Evolutionary conservation across 2,797 vertebrate genomes (phyloP).

Genomic region (Halcyon badia): DNA sequence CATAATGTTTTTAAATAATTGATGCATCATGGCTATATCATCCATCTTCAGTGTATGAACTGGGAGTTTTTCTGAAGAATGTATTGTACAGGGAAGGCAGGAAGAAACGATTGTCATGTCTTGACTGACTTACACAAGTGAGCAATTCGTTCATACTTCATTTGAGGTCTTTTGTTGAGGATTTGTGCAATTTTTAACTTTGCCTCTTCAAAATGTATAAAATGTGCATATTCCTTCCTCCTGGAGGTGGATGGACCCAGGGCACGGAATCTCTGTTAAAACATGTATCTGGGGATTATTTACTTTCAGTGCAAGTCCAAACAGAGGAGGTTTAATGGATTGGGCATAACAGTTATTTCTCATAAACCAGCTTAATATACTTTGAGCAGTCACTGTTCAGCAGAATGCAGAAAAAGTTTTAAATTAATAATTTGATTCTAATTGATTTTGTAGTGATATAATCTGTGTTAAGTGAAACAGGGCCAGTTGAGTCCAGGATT

Average conservation of each 20-base stretch:
- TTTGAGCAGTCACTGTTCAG: not conserved
- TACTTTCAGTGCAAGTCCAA: conserved; percentile 20
- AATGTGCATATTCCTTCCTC: not conserved
- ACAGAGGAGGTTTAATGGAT: conserved; percentile 46
- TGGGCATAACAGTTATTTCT: conserved; percentile 20
- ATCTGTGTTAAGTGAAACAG: not conserved
- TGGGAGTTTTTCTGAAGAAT: not conserved
- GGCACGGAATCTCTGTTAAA: not conserved
- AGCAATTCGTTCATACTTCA: not conserved
- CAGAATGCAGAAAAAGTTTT: not conserved
- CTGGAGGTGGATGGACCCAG: not conserved
- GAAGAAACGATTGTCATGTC: not conserved
- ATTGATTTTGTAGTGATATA: not conserved
- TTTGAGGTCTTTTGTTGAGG: not conserved
- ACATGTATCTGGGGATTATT: conserved; percentile 61
- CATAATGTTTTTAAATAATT: conserved; percentile 56
- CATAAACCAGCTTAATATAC: conserved; percentile 14
- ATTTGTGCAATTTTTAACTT: not conserved
- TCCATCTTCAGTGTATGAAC: not conserved
- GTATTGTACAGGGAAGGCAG: not conserved
- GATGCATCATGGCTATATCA: not conserved
- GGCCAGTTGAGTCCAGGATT: not conserved
- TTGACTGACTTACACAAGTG: not conserved
- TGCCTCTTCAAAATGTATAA: not conserved
- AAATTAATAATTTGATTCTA: not conserved